These are phyloP conservation scores for Caenorhabditis angaria DNA, from an alignment of 2,888 invertebrate genomes.

Conservation along the genomic window DNA sequence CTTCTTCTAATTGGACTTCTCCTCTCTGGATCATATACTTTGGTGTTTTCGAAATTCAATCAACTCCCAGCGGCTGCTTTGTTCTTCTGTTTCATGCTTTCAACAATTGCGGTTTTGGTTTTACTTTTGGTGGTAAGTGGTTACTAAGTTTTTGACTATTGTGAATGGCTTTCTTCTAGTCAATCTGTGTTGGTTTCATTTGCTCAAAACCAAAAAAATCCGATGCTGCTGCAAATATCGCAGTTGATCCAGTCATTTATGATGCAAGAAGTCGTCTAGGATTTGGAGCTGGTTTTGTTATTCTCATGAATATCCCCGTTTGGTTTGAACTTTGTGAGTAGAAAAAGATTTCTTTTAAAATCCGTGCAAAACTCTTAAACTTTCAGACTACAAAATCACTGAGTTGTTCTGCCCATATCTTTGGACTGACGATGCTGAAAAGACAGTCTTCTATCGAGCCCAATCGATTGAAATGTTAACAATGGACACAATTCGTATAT, in stretches of 20 bases:
- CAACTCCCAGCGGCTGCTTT: constrained; percentile 26
- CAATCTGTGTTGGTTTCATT: constrained; percentile 18
- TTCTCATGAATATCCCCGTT: constrained; percentile 27
- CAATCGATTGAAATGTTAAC: constrained; percentile 23
- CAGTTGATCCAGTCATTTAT: background rate
- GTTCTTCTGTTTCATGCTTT: constrained; percentile 24
- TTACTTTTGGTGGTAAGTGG: constrained; percentile 25
- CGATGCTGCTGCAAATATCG: background rate
- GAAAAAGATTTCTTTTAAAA: background rate
- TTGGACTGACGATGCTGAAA: constrained; percentile 25
- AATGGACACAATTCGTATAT: constrained; percentile 26
- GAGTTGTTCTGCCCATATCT: constrained; percentile 39
- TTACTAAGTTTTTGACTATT: background rate
- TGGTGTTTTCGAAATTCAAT: constrained; percentile 28
- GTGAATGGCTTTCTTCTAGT: constrained; percentile 7
- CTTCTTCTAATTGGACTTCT: constrained; percentile 27
- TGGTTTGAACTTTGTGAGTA: constrained; percentile 31
- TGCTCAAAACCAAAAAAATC: background rate
- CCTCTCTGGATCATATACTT: constrained; percentile 36
- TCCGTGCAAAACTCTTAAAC: no score
- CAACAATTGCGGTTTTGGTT: constrained; percentile 15
- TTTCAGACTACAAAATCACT: constrained; percentile 28
- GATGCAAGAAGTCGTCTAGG: background rate
- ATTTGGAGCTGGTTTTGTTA: constrained; percentile 14
- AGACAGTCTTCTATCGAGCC: constrained; percentile 15